Evolutionary conservation across 1,140 invertebrate species (phyloP).

Genomic region (Venturia canescens): DNA sequence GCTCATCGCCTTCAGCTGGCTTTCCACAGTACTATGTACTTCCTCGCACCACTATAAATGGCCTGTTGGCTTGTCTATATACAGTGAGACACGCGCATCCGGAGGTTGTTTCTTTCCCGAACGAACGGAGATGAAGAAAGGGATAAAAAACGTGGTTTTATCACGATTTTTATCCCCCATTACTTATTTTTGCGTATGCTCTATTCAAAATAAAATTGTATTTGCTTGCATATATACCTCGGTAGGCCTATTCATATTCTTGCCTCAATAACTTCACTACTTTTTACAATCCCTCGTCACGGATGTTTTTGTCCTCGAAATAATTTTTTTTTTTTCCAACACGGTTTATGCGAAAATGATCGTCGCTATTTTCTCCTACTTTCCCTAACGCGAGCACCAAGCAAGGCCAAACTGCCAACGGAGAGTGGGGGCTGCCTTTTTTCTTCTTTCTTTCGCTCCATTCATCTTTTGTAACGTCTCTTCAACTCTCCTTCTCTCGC

Average conservation of each 20-base stretch:
- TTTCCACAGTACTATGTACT: background rate
- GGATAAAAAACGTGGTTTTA: conserved; percentile 2
- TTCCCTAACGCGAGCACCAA: background rate
- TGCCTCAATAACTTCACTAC: conserved; percentile 34
- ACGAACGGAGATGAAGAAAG: conserved; percentile 2
- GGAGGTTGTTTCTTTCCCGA: background rate
- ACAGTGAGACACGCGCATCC: conserved; percentile 6
- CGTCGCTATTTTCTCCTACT: background rate
- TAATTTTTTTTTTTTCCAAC: background rate
- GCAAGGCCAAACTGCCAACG: no score
- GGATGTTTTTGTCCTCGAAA: conserved; percentile 29
- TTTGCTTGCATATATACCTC: background rate
- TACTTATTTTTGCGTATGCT: no score
- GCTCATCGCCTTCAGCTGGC: conserved; percentile 37
- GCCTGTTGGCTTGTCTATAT: conserved; percentile 8
- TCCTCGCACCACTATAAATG: conserved; percentile 31
- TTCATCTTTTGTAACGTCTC: conserved; percentile 21
- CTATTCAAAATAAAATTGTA: conserved; percentile 30
- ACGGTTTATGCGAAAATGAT: conserved; percentile 7
- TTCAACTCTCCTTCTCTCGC: background rate
- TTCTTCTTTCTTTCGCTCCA: background rate
- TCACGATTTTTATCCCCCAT: conserved; percentile 13
- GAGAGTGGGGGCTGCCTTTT: background rate
- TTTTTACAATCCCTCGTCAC: background rate
- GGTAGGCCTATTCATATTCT: background rate